Conservation (phyloP, 2,888 invertebrate genomes). For the Eucriotettix oculatus region DNA sequence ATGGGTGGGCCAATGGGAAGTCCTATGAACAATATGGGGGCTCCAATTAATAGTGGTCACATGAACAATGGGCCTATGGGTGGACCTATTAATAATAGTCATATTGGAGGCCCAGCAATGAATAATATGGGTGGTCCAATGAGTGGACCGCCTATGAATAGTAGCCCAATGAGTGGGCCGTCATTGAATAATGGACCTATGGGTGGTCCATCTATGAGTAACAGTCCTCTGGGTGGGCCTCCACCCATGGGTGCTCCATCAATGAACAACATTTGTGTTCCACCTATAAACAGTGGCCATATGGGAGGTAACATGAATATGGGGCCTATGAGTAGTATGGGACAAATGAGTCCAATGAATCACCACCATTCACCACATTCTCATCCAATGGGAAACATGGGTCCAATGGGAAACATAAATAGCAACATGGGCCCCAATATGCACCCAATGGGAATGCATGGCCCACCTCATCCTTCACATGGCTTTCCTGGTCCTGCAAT, state of each 20-base stretch:
- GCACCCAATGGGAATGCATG: constrained; percentile 27
- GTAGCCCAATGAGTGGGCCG: constrained; percentile 15
- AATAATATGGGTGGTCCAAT: constrained; percentile 51
- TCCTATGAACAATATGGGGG: constrained; percentile 14
- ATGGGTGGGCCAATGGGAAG: constrained; percentile 31
- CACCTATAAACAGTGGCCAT: constrained; percentile 7
- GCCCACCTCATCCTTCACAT: constrained; percentile 19
- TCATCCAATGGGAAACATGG: constrained; percentile 14
- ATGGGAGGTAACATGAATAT: constrained; percentile 14
- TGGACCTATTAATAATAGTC: constrained; percentile 9
- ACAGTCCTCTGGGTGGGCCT: constrained; percentile 27
- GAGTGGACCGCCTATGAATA: constrained; percentile 16
- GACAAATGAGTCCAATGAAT: constrained; percentile 15
- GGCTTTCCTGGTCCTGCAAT: constrained; percentile 36
- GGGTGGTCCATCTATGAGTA: constrained; percentile 21
- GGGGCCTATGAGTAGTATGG: constrained; percentile 16
- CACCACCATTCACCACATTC: constrained; percentile 10
- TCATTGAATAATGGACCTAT: constrained; percentile 21
- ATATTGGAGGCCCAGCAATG: constrained; percentile 30
- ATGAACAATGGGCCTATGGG: constrained; percentile 20
- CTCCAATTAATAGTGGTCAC: constrained; percentile 11
- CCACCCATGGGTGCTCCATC: constrained; percentile 32
- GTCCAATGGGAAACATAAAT: constrained; percentile 15
- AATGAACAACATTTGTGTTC: constrained; percentile 11
- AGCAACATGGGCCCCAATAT: constrained; percentile 21